These are phyloP conservation scores for Shinisaurus crocodilurus DNA, from an alignment of 2,113 vertebrate species.

Conservation along the genomic window DNA sequence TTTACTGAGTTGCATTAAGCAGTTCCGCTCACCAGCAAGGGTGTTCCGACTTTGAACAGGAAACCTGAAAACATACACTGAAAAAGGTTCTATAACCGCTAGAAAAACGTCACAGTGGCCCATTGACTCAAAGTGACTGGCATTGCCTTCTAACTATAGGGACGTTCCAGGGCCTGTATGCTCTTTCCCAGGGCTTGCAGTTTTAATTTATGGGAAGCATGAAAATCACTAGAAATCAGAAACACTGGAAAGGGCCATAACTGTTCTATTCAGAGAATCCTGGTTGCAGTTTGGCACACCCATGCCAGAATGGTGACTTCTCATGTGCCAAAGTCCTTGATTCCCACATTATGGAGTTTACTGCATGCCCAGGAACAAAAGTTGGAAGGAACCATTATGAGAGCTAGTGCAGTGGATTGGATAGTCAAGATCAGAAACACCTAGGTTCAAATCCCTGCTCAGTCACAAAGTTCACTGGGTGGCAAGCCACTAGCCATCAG, in stretches of 20 bases:
- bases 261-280: neutral
- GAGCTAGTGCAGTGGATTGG: neutral
- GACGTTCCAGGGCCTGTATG: neutral
- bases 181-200: neutral
- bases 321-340: neutral
- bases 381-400: neutral
- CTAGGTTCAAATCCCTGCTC: neutral
- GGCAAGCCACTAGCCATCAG: neutral
- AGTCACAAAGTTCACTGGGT: neutral
- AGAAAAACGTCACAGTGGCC: neutral
- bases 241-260: neutral
- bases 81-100: neutral
- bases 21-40: neutral
- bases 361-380: neutral
- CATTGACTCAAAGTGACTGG: neutral
- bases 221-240: neutral
- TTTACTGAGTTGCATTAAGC: too few species aligned
- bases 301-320: neutral
- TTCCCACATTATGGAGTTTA: neutral
- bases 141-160: neutral
- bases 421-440: neutral
- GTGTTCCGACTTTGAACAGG: neutral
- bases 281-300: neutral
- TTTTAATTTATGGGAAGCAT: neutral
- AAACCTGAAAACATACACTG: neutral